Base-by-base conservation (phyloP, 2,113 vertebrate genomes). In the Xyliphius kryptos region DNA sequence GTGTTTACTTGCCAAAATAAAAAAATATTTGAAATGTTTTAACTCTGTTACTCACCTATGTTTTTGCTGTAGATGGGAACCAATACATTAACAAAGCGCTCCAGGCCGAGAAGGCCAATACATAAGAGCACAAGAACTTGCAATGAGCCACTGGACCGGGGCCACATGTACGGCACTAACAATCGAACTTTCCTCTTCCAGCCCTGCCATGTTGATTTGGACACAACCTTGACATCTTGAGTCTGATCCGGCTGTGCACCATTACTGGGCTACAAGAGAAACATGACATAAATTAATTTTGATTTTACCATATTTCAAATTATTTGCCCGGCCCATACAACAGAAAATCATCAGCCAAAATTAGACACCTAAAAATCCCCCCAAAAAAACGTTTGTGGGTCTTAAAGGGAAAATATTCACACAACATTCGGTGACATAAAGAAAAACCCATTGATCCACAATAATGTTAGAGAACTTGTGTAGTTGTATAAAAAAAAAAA, bases 51-150 rank as follows among this genome's bases (percentile, higher is more conserved):
- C 90, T 91, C 76, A 95, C 94, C 93, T 0, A 94, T 93, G 62
- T 91, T 86, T 68, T 88, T 94, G 71, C 90, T 91, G 82, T 86
- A 94, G 76, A 97, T 82, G 1, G 94, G 93, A 21, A 97, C 93
- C 0, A 94, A 88, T 59, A 96, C 85, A 0, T 95, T 95, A 48
- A 97, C 81, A 61, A 77, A 87, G 0, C 92, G 66, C 64, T 95
- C 93, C 40, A 88, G 50, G 0, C 79, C 86, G 81, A 96, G 86
- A 52, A 97, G 85, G 0, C 72, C 75, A 61, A 91, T 71, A 73
- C 92, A 96, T 61, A 92, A 70, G 44, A 96, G 71, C 68, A 95
- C 91, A 2, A 91, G 76, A 1, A 72, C 69, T 80, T 95, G 93
- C 55, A 97, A 85, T 1, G 63, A 47, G 0, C 56, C 21, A n/a